Evolutionary conservation across 2,797 vertebrate genomes (phyloP).

Genomic region (Acanthiza pusilla): DNA sequence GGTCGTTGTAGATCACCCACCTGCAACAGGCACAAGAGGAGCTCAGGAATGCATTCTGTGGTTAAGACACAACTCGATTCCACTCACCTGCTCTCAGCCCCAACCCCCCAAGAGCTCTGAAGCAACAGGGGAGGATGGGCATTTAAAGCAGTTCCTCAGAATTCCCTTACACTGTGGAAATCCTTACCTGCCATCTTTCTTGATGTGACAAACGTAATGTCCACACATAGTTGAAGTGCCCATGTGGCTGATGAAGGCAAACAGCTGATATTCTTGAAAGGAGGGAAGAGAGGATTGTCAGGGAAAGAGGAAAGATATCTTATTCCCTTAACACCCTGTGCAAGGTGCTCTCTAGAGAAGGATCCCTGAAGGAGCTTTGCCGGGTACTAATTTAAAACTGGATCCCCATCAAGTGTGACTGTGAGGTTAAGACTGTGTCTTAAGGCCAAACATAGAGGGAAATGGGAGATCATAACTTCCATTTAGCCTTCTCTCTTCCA

Average conservation of each 20-base stretch:
- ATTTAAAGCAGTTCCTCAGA: background rate
- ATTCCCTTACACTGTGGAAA: background rate
- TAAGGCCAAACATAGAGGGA: background rate
- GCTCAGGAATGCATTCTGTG: background rate
- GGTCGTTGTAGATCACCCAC: constrained; percentile 99
- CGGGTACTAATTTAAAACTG: background rate
- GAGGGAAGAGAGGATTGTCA: background rate
- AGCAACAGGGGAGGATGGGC: background rate
- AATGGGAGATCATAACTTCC: background rate
- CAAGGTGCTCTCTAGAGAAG: background rate
- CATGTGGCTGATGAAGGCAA: constrained; percentile 99
- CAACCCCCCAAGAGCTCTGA: background rate
- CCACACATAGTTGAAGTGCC: constrained; percentile 98
- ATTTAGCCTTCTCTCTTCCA: background rate
- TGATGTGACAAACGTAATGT: constrained; percentile 98
- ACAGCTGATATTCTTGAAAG: constrained; percentile 90
- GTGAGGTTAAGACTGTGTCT: background rate
- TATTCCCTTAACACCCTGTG: background rate
- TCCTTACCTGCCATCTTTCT: constrained; percentile 93
- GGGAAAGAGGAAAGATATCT: background rate
- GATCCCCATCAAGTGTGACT: background rate
- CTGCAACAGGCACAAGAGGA: constrained; percentile 61
- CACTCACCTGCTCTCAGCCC: background rate
- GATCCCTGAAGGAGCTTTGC: background rate
- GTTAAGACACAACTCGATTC: background rate